Evolutionary conservation across 1,140 invertebrate genomes (phyloP).

Genomic region (Drosophila biarmipes): DNA sequence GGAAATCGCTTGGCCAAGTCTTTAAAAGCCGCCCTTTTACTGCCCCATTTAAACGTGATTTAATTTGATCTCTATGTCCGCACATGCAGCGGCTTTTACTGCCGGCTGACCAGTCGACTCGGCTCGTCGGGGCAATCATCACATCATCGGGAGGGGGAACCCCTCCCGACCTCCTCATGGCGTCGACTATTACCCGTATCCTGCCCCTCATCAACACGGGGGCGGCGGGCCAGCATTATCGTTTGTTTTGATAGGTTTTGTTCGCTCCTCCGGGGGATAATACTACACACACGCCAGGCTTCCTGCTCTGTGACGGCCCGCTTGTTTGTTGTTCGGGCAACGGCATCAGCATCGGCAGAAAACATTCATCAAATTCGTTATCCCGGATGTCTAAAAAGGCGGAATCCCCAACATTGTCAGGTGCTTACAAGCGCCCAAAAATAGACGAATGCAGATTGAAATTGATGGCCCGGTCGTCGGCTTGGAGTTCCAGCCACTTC

Average conservation of each 20-base stretch:
- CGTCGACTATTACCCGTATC: conserved; percentile 69
- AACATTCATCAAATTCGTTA: conserved; percentile 77
- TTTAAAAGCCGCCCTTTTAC: conserved; percentile 22
- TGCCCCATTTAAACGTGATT: conserved; percentile 62
- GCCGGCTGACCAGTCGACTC: conserved; percentile 73
- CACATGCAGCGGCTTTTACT: conserved; percentile 60
- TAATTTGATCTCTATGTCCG: conserved; percentile 63
- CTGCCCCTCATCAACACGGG: conserved; percentile 58
- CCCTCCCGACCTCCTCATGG: conserved; percentile 53
- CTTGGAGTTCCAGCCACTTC: conserved; percentile 10
- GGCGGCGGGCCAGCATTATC: conserved; percentile 60
- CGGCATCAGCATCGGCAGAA: conserved; percentile 53
- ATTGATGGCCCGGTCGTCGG: conserved; percentile 52
- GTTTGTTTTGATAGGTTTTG: conserved; percentile 78
- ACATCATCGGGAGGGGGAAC: conserved; percentile 40
- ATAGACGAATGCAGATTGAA: conserved; percentile 72
- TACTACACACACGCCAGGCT: conserved; percentile 34
- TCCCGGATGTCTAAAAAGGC: conserved; percentile 18
- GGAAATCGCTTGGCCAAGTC: conserved; percentile 7
- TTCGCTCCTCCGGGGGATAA: conserved; percentile 28
- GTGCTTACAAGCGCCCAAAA: conserved; percentile 68
- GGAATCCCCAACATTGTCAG: conserved; percentile 50
- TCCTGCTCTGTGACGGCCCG: conserved; percentile 28
- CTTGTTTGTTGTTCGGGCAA: conserved; percentile 46
- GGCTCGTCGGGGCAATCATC: conserved; percentile 63